Conservation (phyloP, 1,140 invertebrate species). For the Cherax quadricarinatus region DNA sequence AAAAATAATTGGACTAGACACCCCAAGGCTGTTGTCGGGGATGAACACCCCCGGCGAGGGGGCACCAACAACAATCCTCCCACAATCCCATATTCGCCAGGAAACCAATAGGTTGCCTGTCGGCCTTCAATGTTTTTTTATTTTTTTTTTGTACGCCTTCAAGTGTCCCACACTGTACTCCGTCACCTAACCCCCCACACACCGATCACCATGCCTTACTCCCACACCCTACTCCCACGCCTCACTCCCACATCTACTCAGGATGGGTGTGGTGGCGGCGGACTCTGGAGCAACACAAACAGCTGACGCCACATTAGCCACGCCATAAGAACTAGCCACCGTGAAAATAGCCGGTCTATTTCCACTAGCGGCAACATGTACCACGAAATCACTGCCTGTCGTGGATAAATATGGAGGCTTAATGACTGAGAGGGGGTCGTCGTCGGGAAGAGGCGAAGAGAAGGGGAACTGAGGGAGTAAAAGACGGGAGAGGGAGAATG, state of each 20-base stretch:
- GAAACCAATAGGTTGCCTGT: too few relatives aligned
- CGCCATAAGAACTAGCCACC: conserved; percentile 2
- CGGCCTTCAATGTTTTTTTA: too few relatives aligned
- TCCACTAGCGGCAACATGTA: not conserved
- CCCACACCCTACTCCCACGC: not conserved
- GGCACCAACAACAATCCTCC: too few relatives aligned
- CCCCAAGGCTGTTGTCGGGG: too few relatives aligned
- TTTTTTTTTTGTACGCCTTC: too few relatives aligned
- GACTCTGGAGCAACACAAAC: not conserved
- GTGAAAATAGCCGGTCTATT: conserved; percentile 15
- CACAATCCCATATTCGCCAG: too few relatives aligned
- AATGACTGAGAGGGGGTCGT: not conserved
- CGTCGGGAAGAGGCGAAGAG: not conserved
- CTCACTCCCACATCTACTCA: not conserved
- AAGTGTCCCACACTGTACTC: too few relatives aligned
- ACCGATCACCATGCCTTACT: not conserved
- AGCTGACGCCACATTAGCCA: not conserved
- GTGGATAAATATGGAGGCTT: not conserved
- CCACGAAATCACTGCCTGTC: not conserved
- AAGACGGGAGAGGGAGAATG: not conserved
- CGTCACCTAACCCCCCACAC: too few relatives aligned
- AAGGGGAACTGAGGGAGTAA: not conserved
- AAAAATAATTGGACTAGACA: too few relatives aligned
- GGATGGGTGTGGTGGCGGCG: not conserved
- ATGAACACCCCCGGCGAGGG: too few relatives aligned